Base-by-base conservation (phyloP, 1,140 invertebrate genomes). In the Drosophila mojavensis region DNA sequence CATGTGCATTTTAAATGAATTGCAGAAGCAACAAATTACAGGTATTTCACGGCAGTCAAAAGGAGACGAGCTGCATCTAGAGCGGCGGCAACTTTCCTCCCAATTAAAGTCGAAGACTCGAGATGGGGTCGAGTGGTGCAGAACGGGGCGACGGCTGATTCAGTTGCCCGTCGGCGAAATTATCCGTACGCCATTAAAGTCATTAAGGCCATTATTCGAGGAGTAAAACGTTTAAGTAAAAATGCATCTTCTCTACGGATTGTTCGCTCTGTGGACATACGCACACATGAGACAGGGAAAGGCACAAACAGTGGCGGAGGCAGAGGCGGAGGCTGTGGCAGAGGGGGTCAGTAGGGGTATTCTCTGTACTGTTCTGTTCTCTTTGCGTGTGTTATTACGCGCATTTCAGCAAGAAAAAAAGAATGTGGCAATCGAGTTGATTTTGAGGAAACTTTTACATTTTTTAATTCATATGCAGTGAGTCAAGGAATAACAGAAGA, bases 161-260 rank as follows among this genome's bases (percentile, higher is more conserved):
- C 76, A 79, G 48, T 51, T 90, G 84, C 85, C 84, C 78, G 71
- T 48, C 63, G 85, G 85, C 75, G 65, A 89, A 89, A 89, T 89
- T 75, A 81, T 89, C 78, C 65, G 74, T 75, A 85, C 70, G 85
- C 84, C 84, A 89, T 89, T 89, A 89, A 89, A 89, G 85, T 89
- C 84, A 89, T 89, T 89, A 89, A 89, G 90, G 71, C 71, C 85
- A 89, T 89, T 89, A 89, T 76, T 78, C 69, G 78, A 65, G 47
- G 75, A 84, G 84, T 84, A 90, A 89, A 89, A 78, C 84, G 84
- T 89, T 89, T 89, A 89, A 90, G 78, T 76, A 74, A 84, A 89
- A 89, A 90, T 89, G 72, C 84, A 89, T 88, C 85, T 89, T 89
- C 77, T 80, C 50, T 55, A 78, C 75, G 72, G 65, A 68, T 61